phyloP scores from a whole-genome alignment of 2,113 vertebrate genomes.

The Casuarius casuarius region DNA sequence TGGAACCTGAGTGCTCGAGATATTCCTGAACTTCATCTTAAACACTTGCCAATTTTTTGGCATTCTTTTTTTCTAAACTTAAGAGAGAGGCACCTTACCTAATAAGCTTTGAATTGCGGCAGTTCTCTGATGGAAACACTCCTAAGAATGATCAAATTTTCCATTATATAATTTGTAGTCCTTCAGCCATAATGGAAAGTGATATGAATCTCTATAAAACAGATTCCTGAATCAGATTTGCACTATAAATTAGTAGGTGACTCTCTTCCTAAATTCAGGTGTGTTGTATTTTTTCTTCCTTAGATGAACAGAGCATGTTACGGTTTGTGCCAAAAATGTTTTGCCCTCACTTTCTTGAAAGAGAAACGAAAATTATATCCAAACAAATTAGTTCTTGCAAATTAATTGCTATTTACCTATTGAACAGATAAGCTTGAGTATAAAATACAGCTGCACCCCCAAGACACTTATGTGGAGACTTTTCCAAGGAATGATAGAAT shows the following conservation, averaged over 20 bases:
- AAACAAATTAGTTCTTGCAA: background rate
- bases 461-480: background rate
- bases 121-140: background rate
- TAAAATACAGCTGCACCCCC: background rate
- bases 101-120: background rate
- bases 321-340: background rate
- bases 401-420: background rate
- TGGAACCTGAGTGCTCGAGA: background rate
- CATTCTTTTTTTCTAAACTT: background rate
- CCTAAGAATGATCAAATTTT: background rate
- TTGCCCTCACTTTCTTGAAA: background rate
- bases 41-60: background rate
- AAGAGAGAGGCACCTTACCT: background rate
- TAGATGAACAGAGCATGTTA: background rate
- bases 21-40: background rate
- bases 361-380: background rate
- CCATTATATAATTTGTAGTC: background rate
- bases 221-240: background rate
- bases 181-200: background rate
- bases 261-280: background rate
- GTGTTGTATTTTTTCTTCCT: background rate
- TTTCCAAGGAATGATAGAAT: background rate
- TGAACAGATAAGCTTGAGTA: background rate
- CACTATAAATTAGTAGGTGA: background rate
- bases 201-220: background rate